Evolutionary conservation across 1,140 invertebrate species (phyloP).

Genomic region (Atta colombica): DNA sequence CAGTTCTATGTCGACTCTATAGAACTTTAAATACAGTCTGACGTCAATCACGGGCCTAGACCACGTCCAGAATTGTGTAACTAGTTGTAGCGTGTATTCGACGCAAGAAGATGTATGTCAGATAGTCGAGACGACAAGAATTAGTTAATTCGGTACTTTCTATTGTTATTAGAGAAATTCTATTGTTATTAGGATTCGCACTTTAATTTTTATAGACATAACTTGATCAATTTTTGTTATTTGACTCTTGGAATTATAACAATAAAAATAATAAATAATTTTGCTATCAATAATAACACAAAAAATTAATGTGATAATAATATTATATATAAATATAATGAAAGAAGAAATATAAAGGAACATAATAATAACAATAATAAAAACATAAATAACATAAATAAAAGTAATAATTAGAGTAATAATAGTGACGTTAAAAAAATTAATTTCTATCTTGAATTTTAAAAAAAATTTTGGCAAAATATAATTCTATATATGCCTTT

Average conservation of each 20-base stretch:
- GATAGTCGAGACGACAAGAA: too few relatives aligned
- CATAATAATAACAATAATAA: not conserved
- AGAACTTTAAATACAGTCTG: slow-evolving; percentile 59
- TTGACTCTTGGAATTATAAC: not conserved
- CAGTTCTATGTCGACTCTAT: slow-evolving; percentile 35
- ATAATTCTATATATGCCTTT: not conserved
- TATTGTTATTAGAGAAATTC: slow-evolving; percentile 6
- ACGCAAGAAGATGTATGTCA: not conserved
- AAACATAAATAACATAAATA: not conserved
- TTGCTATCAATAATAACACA: not conserved
- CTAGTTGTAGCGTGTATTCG: not conserved
- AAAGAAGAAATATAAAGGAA: not conserved
- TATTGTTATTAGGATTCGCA: too few relatives aligned
- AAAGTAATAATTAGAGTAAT: not conserved
- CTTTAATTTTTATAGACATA: not conserved
- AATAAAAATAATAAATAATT: not conserved
- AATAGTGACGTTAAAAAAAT: too few relatives aligned
- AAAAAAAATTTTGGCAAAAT: not conserved
- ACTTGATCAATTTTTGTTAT: not conserved
- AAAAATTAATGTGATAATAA: not conserved
- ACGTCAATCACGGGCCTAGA: slow-evolving; percentile 57
- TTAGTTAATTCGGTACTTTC: not conserved
- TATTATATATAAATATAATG: not conserved
- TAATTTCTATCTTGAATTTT: not conserved
- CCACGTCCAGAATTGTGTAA: slow-evolving; percentile 36